phyloP scores from a whole-genome alignment of 1,140 invertebrate species.

The Eurosta solidaginis region DNA sequence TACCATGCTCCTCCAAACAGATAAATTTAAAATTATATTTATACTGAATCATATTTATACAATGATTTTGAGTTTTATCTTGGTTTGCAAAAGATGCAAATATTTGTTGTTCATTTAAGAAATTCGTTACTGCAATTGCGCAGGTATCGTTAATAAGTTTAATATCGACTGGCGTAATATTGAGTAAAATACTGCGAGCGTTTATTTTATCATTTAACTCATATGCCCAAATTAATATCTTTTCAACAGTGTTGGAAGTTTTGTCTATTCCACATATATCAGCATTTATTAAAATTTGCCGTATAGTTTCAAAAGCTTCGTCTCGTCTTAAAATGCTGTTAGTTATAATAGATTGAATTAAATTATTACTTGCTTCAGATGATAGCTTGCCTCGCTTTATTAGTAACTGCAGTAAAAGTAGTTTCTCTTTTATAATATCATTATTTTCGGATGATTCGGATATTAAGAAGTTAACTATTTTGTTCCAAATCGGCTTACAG shows the following conservation, averaged over 20 bases:
- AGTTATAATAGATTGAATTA: constrained; percentile 46
- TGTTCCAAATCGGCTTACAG: constrained; percentile 38
- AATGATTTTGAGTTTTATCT: not conserved
- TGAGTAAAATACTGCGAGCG: constrained; percentile 44
- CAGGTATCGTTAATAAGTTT: constrained; percentile 48
- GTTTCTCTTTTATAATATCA: constrained; percentile 46
- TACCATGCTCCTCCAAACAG: constrained; percentile 38
- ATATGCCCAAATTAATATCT: constrained; percentile 47
- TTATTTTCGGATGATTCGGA: constrained; percentile 39
- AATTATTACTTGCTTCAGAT: constrained; percentile 29
- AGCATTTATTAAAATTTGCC: constrained; percentile 45
- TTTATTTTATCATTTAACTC: constrained; percentile 38
- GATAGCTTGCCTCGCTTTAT: constrained; percentile 43
- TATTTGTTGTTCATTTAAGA: constrained; percentile 40
- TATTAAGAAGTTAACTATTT: constrained; percentile 44
- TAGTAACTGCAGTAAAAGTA: constrained; percentile 41
- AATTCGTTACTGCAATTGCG: constrained; percentile 53
- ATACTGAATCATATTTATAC: constrained; percentile 38
- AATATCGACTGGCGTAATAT: constrained; percentile 46
- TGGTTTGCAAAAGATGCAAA: not conserved
- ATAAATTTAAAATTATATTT: constrained; percentile 49
- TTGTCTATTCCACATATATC: constrained; percentile 45
- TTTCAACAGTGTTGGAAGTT: constrained; percentile 38
- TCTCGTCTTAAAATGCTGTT: constrained; percentile 45
- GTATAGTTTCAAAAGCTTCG: constrained; percentile 49